Base-by-base conservation (phyloP, 2,797 vertebrate genomes). In the Bovichtus variegatus region DNA sequence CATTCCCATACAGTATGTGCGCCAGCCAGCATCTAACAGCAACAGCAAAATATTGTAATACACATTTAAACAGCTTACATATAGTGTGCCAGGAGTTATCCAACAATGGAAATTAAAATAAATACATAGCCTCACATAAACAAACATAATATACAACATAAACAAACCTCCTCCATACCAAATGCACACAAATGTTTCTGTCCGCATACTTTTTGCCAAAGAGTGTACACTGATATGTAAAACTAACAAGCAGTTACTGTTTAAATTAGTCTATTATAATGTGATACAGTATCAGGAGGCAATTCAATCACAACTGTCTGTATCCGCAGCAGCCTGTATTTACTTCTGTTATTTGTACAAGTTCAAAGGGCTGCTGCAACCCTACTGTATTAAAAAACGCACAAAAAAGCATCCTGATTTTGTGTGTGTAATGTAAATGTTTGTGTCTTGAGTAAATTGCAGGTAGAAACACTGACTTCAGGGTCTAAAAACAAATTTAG, bases 401-500 rank as follows among this genome's bases (percentile, higher is more conserved):
- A 82, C 72, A 86, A 38, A 76, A 29, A 61, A 16, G 46, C 41
- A 61, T 89, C 77, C 91, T 87, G 88, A 94, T 71, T 25, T 60
- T 43, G 15, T 71, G 60, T 72, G 66, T 73, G 69, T 57, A 72
- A 94, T 94, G 94, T 96, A 95, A 96, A 96, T 96, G 94, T 96
- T 86, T 90, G 81, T 90, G 73, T 96, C 92, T 95, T 90, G 93
- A 95, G 95, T 96, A 96, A 95, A 95, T 94, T 95, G 94, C 89
- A 94, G 93, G 92, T 95, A 94, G 95, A 95, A 89, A 92, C 92
- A 94, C 96, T 95, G 94, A 96, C 95, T 97, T 95, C 87, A 93
- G 93, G 95, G 94, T 95, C 94, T 97, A 96, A 97, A 95, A 97
- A 97, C 96, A 97, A 97, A 98, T 97, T 96, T 96, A 95, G 94